Base-by-base conservation (phyloP, 2,888 invertebrate species). In the Melanophora roralis region DNA sequence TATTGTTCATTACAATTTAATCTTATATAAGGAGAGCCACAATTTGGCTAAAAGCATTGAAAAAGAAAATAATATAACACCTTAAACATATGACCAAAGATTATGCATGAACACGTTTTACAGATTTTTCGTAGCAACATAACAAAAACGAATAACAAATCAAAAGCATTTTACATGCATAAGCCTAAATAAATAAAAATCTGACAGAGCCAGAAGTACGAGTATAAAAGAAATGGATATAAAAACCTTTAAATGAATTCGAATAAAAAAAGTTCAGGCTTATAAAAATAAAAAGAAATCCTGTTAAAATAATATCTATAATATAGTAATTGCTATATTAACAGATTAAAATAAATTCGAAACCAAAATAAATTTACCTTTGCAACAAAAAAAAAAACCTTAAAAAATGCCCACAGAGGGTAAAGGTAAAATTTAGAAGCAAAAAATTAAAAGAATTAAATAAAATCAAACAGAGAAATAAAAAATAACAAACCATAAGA, bases 91-190 rank as follows among this genome's bases (percentile, higher is more conserved):
- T 40, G 12, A 7, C 45, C 60, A 45, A 12, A 32, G 12, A 14
- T 62, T 55, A 62, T 64, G 72, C 62, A 36, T 64, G 36, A 55
- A 45, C 72, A 72, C 72, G 62, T 72, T 55, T 16, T 14, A 4
- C 9, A 16, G 1, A 34, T 34, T 62, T 62, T 59, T 11, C 19
- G 45, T 45, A 45, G n/a, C 8, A 2, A 14, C 21, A 8, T 11
- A 4, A 9, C 4, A 45, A 0, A 19, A 1, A 40, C n/a, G 40
- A 45, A 3, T 16, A 16, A 3, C 16, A 45, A 43, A 45, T 19
- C 19, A 45, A 9, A 45, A 45, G 2, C 45, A 21, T 16, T 43
- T 16, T 16, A 16, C 21, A 6, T 11, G 45, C 19, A 11, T 11
- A 11, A 21, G 1, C 16, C 45, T 19, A 4, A 16, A 19, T 11